These are phyloP conservation scores for Cebidichthys violaceus DNA, from an alignment of 2,113 vertebrate genomes.

Conservation along the genomic window DNA sequence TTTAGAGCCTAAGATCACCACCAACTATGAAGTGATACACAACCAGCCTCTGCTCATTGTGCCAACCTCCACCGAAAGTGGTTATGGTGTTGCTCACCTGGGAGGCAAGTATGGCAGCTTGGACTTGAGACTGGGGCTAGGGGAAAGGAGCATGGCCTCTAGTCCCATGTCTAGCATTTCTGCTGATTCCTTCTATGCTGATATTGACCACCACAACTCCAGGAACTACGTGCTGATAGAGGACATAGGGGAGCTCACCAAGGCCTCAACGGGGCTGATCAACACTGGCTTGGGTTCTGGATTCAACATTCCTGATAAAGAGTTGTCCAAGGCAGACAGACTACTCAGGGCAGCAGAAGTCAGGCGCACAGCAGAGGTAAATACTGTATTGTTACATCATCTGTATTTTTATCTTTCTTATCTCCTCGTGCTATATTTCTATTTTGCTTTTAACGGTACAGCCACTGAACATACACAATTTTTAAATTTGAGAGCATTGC, in stretches of 20 bases:
- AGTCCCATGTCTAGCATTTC: conserved; percentile 98
- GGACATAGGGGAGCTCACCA: conserved; percentile 96
- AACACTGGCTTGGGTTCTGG: conserved; percentile 86
- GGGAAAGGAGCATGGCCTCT: conserved; percentile 95
- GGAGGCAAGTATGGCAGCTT: conserved; percentile 93
- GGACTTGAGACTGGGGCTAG: conserved; percentile 93
- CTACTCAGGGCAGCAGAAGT: conserved; percentile 91
- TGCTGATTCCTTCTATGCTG: conserved; percentile 97
- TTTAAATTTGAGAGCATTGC: background rate
- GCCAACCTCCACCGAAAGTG: conserved; percentile 91
- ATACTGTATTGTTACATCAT: background rate
- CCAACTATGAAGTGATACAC: conserved; percentile 95
- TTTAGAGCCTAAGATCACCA: conserved; percentile 94
- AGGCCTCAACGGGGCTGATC: conserved; percentile 88
- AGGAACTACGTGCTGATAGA: conserved; percentile 97
- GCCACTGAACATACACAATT: background rate
- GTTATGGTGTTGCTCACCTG: conserved; percentile 90
- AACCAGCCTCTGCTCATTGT: conserved; percentile 96
- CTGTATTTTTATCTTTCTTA: background rate
- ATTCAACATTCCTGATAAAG: conserved; percentile 95
- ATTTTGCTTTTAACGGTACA: background rate
- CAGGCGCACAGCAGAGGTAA: conserved; percentile 92
- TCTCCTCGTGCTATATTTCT: background rate
- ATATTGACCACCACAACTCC: conserved; percentile 93
- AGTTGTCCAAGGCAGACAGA: conserved; percentile 93